phyloP scores from a whole-genome alignment of 2,113 vertebrate genomes.

The Origma solitaria region DNA sequence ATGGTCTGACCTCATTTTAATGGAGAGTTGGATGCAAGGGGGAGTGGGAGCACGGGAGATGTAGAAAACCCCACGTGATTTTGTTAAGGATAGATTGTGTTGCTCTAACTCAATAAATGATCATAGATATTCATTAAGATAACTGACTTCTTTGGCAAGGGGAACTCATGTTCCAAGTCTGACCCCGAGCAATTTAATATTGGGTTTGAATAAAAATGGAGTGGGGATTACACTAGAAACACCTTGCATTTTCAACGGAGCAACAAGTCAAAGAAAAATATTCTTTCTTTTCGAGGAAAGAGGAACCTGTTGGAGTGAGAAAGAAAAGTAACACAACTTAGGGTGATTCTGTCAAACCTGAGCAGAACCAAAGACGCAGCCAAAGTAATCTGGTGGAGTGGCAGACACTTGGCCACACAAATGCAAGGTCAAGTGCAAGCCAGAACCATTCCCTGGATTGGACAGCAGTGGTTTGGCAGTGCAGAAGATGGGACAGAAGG shows the following conservation, averaged over 20 bases:
- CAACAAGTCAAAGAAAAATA: neutral
- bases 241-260: neutral
- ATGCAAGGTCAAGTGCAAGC: neutral
- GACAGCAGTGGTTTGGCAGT: neutral
- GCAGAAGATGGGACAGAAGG: neutral
- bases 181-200: neutral
- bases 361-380: neutral
- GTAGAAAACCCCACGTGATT: neutral
- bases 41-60: neutral
- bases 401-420: neutral
- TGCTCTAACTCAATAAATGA: neutral
- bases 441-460: neutral
- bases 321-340: neutral
- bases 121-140: neutral
- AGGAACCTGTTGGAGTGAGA: neutral
- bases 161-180: neutral
- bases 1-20: neutral
- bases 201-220: neutral
- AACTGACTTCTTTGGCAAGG: neutral
- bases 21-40: neutral
- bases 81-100: neutral
- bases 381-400: neutral
- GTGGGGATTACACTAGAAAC: neutral
- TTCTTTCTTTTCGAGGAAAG: neutral
- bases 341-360: neutral